phyloP scores from a whole-genome alignment of 2,113 vertebrate species.

The Heterochromis multidens region DNA sequence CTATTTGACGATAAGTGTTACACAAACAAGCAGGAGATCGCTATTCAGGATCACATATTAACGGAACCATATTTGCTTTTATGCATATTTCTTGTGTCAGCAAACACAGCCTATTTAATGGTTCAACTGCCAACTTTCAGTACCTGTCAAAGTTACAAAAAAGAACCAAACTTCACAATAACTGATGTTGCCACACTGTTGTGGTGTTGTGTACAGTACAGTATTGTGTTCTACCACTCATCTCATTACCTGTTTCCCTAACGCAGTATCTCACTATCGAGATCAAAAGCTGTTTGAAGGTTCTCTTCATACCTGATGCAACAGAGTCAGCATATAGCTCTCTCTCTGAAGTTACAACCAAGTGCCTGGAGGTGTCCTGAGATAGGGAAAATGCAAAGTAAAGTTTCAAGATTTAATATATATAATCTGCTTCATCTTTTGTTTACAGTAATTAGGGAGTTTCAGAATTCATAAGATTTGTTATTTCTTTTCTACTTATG shows the following conservation, averaged over 20 bases:
- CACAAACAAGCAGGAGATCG: neutral
- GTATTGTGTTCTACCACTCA: constrained; percentile 29
- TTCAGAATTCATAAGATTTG: neutral
- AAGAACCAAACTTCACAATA: neutral
- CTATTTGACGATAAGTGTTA: neutral
- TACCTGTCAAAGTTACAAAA: neutral
- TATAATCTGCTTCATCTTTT: neutral
- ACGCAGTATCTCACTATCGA: constrained; percentile 9
- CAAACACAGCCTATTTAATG: neutral
- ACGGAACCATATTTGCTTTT: neutral
- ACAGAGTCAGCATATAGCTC: constrained; percentile 14
- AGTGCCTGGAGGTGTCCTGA: neutral
- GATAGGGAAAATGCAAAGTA: neutral
- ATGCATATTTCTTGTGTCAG: neutral
- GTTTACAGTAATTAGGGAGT: neutral
- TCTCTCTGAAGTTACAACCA: constrained; percentile 18
- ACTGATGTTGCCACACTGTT: neutral
- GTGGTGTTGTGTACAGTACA: constrained; percentile 2
- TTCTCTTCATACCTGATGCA: constrained; percentile 34
- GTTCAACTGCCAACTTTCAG: neutral
- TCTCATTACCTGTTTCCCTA: constrained; percentile 30
- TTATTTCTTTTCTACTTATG: neutral
- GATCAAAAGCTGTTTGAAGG: constrained; percentile 59
- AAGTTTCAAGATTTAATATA: neutral
- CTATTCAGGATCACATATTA: neutral